Evolutionary conservation across 2,888 invertebrate species (phyloP).

Genomic region (Leucophenga montana): DNA sequence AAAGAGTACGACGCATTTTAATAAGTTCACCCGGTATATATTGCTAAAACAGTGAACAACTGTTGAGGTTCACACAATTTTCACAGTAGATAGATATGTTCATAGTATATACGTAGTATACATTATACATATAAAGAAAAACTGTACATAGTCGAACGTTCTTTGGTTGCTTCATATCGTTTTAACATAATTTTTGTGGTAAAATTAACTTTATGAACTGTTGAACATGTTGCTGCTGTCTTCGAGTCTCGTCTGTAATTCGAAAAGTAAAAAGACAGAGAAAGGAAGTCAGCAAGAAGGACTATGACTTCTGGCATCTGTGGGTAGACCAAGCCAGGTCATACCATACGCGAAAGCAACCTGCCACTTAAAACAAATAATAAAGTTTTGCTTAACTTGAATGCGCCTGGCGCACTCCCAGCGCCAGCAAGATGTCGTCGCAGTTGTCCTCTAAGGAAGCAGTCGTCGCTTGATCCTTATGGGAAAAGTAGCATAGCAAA

Average conservation of each 20-base stretch:
- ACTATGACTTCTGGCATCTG: background rate
- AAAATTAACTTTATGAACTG: slow-evolving; percentile 71
- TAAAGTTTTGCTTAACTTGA: slow-evolving; percentile 67
- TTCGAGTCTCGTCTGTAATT: background rate
- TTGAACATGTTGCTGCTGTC: slow-evolving; percentile 47
- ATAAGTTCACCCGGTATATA: slow-evolving; percentile 49
- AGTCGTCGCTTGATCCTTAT: slow-evolving; percentile 12
- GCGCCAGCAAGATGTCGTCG: too few relatives aligned
- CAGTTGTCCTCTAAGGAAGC: slow-evolving; percentile 35
- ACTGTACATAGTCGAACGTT: slow-evolving; percentile 43
- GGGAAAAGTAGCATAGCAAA: background rate
- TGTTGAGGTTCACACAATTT: slow-evolving; percentile 58
- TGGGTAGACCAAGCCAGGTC: background rate
- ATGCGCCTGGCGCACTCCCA: slow-evolving; percentile 32
- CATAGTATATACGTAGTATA: too few relatives aligned
- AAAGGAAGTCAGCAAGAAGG: background rate
- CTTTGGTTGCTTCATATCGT: slow-evolving; percentile 60
- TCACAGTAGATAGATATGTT: background rate
- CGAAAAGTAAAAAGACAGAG: background rate
- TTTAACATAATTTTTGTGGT: slow-evolving; percentile 69
- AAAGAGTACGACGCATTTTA: slow-evolving; percentile 45
- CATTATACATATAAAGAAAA: background rate
- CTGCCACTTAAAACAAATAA: slow-evolving; percentile 68
- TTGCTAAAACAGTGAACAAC: slow-evolving; percentile 26
- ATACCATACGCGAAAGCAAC: slow-evolving; percentile 53